Percentiles rank a stretch among this genome's conserved stretches.
Conservation (phyloP, 2,888 invertebrate genomes). For the Lasiommata megera region DNA sequence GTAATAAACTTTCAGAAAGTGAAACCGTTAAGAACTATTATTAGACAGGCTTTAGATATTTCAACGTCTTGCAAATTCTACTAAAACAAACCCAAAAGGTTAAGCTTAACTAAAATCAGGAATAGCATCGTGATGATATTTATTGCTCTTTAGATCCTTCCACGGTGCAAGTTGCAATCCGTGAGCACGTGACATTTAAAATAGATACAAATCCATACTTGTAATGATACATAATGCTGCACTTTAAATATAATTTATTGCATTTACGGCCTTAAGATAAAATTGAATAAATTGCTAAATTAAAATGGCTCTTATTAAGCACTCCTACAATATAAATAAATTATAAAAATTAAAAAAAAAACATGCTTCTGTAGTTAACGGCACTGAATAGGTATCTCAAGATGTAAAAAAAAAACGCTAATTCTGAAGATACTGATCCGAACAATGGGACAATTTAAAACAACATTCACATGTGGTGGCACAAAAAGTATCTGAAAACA, state of each 20-base stretch:
- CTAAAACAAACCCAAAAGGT: conserved; percentile 21
- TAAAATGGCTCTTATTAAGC: too few relatives aligned
- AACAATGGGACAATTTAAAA: too few relatives aligned
- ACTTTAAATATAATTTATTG: not conserved
- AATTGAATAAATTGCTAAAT: not conserved
- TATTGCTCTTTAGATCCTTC: conserved; percentile 58
- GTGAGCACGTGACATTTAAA: conserved; percentile 60
- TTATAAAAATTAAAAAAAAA: too few relatives aligned
- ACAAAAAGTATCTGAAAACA: too few relatives aligned
- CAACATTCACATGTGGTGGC: too few relatives aligned
- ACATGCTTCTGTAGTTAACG: too few relatives aligned
- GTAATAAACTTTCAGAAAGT: conserved; percentile 6
- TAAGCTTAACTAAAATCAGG: conserved; percentile 50
- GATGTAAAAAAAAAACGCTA: too few relatives aligned
- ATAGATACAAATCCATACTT: conserved; percentile 24
- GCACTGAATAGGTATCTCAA: too few relatives aligned
- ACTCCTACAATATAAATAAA: too few relatives aligned
- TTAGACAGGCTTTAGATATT: conserved; percentile 5
- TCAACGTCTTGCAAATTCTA: conserved; percentile 7
- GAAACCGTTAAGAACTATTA: conserved; percentile 5
- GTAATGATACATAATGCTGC: not conserved
- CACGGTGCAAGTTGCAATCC: conserved; percentile 40
- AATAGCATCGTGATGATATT: conserved; percentile 67
- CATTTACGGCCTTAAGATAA: not conserved
- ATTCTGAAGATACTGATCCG: too few relatives aligned